phyloP scores from a whole-genome alignment of 2,888 invertebrate genomes.

The Sarcophaga carnaria region DNA sequence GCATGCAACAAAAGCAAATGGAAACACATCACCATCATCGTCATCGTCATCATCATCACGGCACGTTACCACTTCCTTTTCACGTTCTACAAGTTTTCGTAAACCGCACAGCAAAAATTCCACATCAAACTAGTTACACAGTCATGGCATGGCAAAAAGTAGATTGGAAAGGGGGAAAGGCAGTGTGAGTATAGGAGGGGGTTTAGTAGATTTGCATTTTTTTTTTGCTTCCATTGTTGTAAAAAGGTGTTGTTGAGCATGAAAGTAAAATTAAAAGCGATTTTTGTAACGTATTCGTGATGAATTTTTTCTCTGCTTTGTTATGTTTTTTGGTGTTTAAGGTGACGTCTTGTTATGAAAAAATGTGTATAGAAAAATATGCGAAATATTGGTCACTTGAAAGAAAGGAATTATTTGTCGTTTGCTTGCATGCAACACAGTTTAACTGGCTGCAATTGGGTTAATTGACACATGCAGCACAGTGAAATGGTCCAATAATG shows the following conservation, averaged over 20 bases:
- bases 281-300: neutral
- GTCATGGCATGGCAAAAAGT: neutral
- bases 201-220: neutral
- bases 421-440: neutral
- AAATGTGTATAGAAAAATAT: neutral
- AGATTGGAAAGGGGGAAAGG: neutral
- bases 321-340: too few relatives aligned
- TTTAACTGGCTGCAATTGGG: conserved; percentile 10
- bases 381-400: neutral
- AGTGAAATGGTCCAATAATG: too few relatives aligned
- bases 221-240: neutral
- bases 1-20: conserved; percentile 34
- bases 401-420: conserved; percentile 7
- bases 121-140: too few relatives aligned
- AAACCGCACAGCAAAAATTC: neutral
- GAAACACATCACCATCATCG: neutral
- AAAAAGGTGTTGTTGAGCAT: conserved; percentile 34
- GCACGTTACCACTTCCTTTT: neutral
- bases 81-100: neutral
- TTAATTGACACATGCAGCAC: neutral
- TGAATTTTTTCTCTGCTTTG: neutral
- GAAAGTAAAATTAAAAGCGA: conserved; percentile 24
- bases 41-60: neutral
- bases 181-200: too few relatives aligned
- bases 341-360: too few relatives aligned